Conservation (phyloP, 2,113 vertebrate species). For the Tyrannus savana region DNA sequence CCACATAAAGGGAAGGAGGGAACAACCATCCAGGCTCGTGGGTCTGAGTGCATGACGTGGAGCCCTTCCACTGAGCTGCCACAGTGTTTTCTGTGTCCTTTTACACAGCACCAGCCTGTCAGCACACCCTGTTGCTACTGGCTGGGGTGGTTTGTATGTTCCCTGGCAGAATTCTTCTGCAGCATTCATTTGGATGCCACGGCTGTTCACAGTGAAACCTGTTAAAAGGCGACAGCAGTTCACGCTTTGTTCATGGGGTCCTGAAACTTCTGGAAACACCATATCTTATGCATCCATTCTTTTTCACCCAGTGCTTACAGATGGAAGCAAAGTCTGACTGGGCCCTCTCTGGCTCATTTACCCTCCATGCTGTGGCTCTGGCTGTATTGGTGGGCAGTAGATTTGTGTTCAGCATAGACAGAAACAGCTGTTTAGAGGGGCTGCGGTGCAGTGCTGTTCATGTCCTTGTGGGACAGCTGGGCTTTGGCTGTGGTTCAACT, state of each 20-base stretch:
- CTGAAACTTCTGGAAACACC: not conserved
- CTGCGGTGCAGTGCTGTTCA: rapidly evolving
- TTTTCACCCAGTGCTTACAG: not conserved
- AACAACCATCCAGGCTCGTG: rapidly evolving
- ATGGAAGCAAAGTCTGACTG: not conserved
- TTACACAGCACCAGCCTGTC: not conserved
- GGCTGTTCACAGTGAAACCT: not conserved
- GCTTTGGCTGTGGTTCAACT: not conserved
- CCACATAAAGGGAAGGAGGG: not conserved
- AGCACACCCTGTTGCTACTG: not conserved
- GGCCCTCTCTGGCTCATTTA: not conserved
- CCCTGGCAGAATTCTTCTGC: not conserved
- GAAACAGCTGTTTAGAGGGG: not conserved
- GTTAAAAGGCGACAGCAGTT: not conserved
- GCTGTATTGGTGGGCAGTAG: not conserved
- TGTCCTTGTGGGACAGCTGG: not conserved
- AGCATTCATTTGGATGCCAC: not conserved
- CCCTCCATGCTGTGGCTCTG: not conserved
- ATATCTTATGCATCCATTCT: not conserved
- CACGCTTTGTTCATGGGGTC: not conserved
- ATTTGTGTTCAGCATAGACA: rapidly evolving
- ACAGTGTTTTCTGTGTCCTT: not conserved
- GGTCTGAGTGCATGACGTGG: not conserved
- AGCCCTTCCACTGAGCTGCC: not conserved
- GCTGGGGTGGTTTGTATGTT: not conserved